These are phyloP conservation scores for Meloe dianella DNA, from an alignment of 2,888 invertebrate genomes.

Conservation along the genomic window DNA sequence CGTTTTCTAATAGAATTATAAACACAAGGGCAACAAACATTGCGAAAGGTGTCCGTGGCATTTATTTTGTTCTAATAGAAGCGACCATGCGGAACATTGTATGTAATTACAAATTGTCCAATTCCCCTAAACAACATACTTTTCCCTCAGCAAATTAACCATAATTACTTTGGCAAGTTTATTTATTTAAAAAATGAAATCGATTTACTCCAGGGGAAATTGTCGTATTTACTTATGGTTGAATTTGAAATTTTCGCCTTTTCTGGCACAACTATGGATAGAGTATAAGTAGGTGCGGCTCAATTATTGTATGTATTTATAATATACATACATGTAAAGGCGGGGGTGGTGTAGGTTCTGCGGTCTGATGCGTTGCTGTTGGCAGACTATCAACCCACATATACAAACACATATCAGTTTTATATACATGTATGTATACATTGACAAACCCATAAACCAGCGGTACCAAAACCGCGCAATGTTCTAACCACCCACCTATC, in stretches of 20 bases:
- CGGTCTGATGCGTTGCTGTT: slow-evolving; percentile 22
- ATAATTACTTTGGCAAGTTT: too few species aligned
- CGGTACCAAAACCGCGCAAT: slow-evolving; percentile 9
- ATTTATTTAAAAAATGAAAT: too few species aligned
- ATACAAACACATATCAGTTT: background rate
- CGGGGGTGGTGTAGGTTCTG: slow-evolving; percentile 20
- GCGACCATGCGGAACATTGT: slow-evolving; percentile 4
- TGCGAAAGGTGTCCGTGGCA: slow-evolving; percentile 6
- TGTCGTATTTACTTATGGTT: background rate
- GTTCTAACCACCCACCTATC: background rate
- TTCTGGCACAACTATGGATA: background rate
- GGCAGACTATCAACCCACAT: slow-evolving; percentile 16
- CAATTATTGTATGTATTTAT: slow-evolving; percentile 1
- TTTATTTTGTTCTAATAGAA: slow-evolving; percentile 9
- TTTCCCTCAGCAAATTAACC: too few species aligned
- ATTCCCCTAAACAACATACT: background rate
- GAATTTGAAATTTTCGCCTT: background rate
- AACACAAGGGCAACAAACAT: slow-evolving; percentile 9
- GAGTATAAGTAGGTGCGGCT: background rate
- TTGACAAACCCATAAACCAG: background rate
- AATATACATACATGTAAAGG: slow-evolving; percentile 17
- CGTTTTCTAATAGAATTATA: background rate
- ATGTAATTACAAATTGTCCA: background rate
- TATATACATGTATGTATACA: background rate
- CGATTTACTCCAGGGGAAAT: too few species aligned